Conservation (phyloP, 2,888 invertebrate species). For the Pogonocherus hispidulus region DNA sequence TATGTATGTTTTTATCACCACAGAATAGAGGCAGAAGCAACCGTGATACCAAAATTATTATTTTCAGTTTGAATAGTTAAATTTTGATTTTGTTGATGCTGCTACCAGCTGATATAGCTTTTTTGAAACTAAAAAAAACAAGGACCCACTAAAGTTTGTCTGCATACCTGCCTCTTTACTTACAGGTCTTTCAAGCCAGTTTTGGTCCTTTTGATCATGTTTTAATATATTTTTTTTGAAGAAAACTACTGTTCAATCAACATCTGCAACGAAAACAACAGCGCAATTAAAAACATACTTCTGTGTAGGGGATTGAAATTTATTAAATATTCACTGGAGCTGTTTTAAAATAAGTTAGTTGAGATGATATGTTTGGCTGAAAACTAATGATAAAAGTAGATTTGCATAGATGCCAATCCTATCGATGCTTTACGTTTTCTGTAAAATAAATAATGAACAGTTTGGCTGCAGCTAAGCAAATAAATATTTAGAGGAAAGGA, state of each 20-base stretch:
- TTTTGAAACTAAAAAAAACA: too few relatives aligned
- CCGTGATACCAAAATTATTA: too few relatives aligned
- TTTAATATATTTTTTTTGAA: too few relatives aligned
- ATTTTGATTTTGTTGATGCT: too few relatives aligned
- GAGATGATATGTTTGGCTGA: slow-evolving; percentile 3
- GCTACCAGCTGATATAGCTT: too few relatives aligned
- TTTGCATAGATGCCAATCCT: slow-evolving; percentile 2
- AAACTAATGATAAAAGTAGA: slow-evolving; percentile 2
- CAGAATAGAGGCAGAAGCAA: too few relatives aligned
- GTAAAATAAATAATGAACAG: neutral
- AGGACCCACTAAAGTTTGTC: too few relatives aligned
- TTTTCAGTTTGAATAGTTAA: too few relatives aligned
- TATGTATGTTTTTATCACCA: too few relatives aligned
- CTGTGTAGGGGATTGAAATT: neutral
- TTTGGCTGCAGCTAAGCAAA: neutral
- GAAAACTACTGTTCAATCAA: neutral
- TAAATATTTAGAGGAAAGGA: neutral
- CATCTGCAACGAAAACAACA: neutral
- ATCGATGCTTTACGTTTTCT: neutral
- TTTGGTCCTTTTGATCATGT: too few relatives aligned
- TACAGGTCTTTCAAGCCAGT: too few relatives aligned
- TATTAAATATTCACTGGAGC: neutral
- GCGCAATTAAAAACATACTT: neutral
- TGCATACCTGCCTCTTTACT: too few relatives aligned
- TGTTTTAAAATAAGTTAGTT: neutral